Conservation (phyloP, 2,888 invertebrate genomes). For the Kuschelorhynchus macadamiae region DNA sequence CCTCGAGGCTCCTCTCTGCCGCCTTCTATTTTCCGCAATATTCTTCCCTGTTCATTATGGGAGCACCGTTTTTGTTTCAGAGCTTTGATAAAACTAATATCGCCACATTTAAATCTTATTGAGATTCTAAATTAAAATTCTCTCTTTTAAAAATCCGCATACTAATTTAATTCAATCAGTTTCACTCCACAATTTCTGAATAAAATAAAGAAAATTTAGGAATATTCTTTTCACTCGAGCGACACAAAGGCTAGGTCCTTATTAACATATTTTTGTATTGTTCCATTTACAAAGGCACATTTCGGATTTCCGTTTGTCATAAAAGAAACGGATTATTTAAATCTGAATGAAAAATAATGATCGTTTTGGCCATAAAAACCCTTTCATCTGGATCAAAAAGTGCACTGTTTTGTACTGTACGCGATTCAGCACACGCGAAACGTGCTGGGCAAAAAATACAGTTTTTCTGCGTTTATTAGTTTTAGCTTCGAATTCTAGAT, state of each 20-base stretch:
- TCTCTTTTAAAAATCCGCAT: conserved; percentile 37
- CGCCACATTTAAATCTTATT: conserved; percentile 32
- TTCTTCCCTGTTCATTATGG: too few species aligned
- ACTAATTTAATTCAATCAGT: conserved; percentile 43
- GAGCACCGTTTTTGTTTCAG: too few species aligned
- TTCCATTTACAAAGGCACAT: conserved; percentile 45
- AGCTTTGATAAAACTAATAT: conserved; percentile 27
- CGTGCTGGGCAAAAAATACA: conserved; percentile 59
- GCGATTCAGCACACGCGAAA: conserved; percentile 63
- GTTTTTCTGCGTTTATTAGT: too few species aligned
- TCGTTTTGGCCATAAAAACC: conserved; percentile 63
- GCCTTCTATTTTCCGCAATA: too few species aligned
- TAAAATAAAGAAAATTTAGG: conserved; percentile 35
- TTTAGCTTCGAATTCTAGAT: too few species aligned
- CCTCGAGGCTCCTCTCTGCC: too few species aligned
- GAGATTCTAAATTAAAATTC: conserved; percentile 31
- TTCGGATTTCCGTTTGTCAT: conserved; percentile 59
- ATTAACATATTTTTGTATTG: conserved; percentile 44
- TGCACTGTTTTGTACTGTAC: conserved; percentile 58
- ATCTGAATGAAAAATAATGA: conserved; percentile 66
- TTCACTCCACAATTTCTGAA: conserved; percentile 20
- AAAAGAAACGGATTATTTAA: conserved; percentile 66
- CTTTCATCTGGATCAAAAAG: conserved; percentile 62
- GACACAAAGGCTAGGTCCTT: conserved; percentile 43
- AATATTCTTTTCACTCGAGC: conserved; percentile 32